A percentile compares a stretch with the other conserved stretches of the same genome.
phyloP scores from a whole-genome alignment of 2,113 vertebrate genomes.

The Polypterus bichir region DNA sequence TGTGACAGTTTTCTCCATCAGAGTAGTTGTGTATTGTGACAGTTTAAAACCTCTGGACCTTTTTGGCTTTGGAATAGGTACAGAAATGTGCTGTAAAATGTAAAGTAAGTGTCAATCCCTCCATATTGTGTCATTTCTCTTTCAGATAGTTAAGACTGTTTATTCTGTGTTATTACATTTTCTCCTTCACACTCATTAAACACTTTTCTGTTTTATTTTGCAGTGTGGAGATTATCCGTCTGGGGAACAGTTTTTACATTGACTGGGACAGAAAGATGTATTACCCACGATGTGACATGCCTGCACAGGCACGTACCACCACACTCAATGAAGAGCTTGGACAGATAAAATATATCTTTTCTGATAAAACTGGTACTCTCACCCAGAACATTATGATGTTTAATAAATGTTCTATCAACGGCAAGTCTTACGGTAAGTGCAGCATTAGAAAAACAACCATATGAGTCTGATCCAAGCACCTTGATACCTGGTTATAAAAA shows the following conservation, averaged over 20 bases:
- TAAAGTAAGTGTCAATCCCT: too few species aligned
- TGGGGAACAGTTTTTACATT: conserved; percentile 89
- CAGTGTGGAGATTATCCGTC: conserved; percentile 87
- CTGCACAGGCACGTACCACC: conserved; percentile 79
- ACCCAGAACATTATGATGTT: conserved; percentile 96
- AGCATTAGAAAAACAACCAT: background rate
- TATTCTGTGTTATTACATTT: too few species aligned
- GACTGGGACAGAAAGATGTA: conserved; percentile 95
- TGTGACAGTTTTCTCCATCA: too few species aligned
- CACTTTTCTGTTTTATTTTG: background rate
- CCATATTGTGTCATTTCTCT: too few species aligned
- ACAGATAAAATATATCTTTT: conserved; percentile 91
- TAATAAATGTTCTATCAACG: conserved; percentile 81
- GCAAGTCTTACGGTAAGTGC: conserved; percentile 66
- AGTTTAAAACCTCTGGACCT: too few species aligned
- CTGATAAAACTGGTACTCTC: conserved; percentile 92
- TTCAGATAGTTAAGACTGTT: too few species aligned
- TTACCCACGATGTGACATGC: conserved; percentile 59
- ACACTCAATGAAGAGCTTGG: conserved; percentile 92
- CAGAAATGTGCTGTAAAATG: too few species aligned
- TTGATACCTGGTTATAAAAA: background rate
- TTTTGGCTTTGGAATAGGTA: too few species aligned
- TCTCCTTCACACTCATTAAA: too few species aligned
- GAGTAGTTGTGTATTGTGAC: too few species aligned
- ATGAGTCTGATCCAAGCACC: background rate